These are phyloP conservation scores for Chondrilla cf. caribensis DNA, from an alignment of 37 sponge, comb jelly and placozoan genomes.

Conservation along the genomic window DNA sequence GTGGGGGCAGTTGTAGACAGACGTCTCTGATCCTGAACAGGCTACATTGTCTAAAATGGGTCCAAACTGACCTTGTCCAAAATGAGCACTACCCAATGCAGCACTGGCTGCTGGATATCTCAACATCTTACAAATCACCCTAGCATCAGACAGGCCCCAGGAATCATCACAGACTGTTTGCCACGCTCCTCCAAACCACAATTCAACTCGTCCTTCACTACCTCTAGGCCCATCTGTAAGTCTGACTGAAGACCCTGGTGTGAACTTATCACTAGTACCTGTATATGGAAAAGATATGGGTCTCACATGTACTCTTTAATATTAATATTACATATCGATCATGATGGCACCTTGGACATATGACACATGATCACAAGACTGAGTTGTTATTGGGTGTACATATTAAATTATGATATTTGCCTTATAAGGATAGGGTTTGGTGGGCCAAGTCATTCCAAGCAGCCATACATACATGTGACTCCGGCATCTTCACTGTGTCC, in stretches of 20 bases:
- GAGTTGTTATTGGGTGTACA: too few relatives aligned
- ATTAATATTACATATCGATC: too few relatives aligned
- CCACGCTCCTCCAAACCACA: neutral
- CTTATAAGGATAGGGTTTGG: too few relatives aligned
- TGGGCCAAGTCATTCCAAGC: too few relatives aligned
- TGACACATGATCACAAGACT: too few relatives aligned
- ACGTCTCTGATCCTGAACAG: neutral
- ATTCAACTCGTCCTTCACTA: constrained; percentile 29
- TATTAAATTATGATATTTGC: too few relatives aligned
- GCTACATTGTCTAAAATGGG: neutral
- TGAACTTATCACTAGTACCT: too few relatives aligned
- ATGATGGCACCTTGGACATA: too few relatives aligned
- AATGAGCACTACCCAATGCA: neutral
- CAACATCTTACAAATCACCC: neutral
- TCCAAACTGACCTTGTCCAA: neutral
- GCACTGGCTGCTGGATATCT: constrained; percentile 8
- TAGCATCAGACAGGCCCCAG: constrained; percentile 21
- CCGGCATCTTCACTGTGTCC: neutral
- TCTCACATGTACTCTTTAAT: too few relatives aligned
- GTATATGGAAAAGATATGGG: too few relatives aligned
- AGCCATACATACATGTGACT: neutral
- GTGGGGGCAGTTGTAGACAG: neutral
- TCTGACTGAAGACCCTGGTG: neutral
- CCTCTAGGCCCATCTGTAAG: neutral
- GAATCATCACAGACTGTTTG: constrained; percentile 25